A percentile compares a stretch with the other conserved stretches of the same genome.
Conservation (phyloP, 2,113 vertebrate genomes). For the Eubucco bourcierii region DNA sequence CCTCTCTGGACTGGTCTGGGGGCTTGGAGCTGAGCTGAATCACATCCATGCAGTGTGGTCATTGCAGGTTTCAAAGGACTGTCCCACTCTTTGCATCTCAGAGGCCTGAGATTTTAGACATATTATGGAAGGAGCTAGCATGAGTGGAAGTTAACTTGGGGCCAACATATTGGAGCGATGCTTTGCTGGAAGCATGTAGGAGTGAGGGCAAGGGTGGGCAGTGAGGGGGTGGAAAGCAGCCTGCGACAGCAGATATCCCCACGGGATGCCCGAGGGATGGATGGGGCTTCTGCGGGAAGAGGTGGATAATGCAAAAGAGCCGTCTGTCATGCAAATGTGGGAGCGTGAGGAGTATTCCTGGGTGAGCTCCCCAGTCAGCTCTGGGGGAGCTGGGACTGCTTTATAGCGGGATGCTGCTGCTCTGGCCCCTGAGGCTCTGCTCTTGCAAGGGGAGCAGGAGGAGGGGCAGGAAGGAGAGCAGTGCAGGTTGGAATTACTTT, state of each 20-base stretch:
- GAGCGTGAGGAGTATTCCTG: background rate
- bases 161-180: background rate
- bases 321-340: slow-evolving; percentile 9
- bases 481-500: background rate
- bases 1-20: background rate
- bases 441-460: background rate
- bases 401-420: background rate
- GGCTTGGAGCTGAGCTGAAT: background rate
- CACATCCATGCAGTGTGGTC: accelerated
- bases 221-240: background rate
- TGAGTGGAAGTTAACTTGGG: background rate
- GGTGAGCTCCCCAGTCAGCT: background rate
- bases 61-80: accelerated
- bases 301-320: background rate
- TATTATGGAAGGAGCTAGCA: background rate
- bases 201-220: background rate
- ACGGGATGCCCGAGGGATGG: background rate
- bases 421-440: background rate
- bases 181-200: background rate
- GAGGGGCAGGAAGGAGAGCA: background rate
- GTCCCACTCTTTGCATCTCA: background rate
- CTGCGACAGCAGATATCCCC: background rate
- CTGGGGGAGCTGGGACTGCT: background rate
- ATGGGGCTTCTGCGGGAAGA: background rate
- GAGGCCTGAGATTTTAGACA: background rate